Base-by-base conservation (phyloP, 2,797 vertebrate species). In the Cuniculus paca region DNA sequence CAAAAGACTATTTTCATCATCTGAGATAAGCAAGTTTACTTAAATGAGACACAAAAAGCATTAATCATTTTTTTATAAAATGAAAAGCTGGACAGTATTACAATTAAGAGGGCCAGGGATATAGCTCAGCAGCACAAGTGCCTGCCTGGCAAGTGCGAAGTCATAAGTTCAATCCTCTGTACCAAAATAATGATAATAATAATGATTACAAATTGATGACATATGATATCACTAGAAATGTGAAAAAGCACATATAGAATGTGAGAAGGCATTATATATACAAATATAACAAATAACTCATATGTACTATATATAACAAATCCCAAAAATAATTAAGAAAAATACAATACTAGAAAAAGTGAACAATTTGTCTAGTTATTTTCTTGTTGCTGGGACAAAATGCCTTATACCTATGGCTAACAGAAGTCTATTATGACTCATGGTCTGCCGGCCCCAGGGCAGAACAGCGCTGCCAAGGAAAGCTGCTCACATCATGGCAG, bases 1-100 rank as follows among this genome's bases (percentile, higher is more conserved):
- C 28, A 70, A 65, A 90, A 68, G 45, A 26, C 61, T 45, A 42
- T 80, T 52, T 94, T 92, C 65, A 92, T 56, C 81, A 82, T 72
- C 52, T 82, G 48, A 36, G 8, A 13, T 81, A 77, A 56, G 50
- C 13, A 48, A 86, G 42, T 20, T 9, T 34, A 68, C 60, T 86
- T 60, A 60, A 90, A 90, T 34, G 52, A 9, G 9, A 84, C 10
- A 36, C 31, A 68, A 86, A 58, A 31, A 28, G 3, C 6, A 50
- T 58, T 39, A 19, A 72, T 42, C 14, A 74, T 16, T 42, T 42
- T 28, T 42, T 56, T 81, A 63, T 78, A 58, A 56, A 60, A 61
- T 42, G 26, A 52, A 50, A 83, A 36, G 28, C 86, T 78, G 20
- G 36, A 63, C 87, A 83, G 56, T 34, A 70, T 77, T 95, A 86